Evolutionary conservation across 2,888 invertebrate genomes (phyloP).

Genomic region (Argyra leucocephala): DNA sequence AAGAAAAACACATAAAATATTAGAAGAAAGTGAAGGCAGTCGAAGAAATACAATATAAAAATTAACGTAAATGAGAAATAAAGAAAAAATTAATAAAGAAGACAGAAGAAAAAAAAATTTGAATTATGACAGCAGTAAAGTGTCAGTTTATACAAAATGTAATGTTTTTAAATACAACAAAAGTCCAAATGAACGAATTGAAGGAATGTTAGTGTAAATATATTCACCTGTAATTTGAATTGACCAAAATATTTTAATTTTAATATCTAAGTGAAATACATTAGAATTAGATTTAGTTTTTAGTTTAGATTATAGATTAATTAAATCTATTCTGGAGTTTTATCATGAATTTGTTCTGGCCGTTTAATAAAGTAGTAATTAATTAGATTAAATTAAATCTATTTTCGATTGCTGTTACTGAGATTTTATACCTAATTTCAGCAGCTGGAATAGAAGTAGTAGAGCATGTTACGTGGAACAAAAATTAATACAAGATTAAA

Average conservation of each 20-base stretch:
- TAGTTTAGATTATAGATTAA: too few species aligned
- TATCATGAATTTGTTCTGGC: too few species aligned
- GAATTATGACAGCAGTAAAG: background rate
- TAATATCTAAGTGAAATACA: too few species aligned
- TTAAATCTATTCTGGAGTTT: too few species aligned
- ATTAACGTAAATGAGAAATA: background rate
- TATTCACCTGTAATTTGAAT: background rate
- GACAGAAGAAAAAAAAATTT: background rate
- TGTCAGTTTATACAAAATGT: background rate
- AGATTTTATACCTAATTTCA: too few species aligned
- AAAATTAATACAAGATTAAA: too few species aligned
- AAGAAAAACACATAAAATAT: background rate
- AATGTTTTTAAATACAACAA: background rate
- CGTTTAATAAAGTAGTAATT: too few species aligned
- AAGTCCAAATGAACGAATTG: background rate
- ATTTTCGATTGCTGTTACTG: too few species aligned
- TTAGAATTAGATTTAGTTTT: too few species aligned
- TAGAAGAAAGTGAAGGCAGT: background rate
- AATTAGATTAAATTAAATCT: too few species aligned
- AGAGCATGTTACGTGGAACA: too few species aligned
- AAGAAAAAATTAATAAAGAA: background rate
- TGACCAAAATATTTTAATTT: background rate
- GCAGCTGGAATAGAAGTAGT: too few species aligned
- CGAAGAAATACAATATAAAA: background rate
- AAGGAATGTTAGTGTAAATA: background rate